Evolutionary conservation across 2,113 vertebrate species (phyloP).

Genomic region (Rhizomys pruinosus): DNA sequence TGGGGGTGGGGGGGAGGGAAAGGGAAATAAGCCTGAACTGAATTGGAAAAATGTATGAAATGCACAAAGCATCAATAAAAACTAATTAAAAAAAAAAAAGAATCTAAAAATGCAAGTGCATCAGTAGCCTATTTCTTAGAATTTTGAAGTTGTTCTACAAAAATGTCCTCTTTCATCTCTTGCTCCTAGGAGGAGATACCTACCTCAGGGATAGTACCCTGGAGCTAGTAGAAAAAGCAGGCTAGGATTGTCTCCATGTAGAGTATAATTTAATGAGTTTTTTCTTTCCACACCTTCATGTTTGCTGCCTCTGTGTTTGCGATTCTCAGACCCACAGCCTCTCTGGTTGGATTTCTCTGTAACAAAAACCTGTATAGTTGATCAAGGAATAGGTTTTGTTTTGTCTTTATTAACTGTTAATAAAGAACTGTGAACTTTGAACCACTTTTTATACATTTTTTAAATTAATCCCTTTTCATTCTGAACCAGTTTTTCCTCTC

Average conservation of each 20-base stretch:
- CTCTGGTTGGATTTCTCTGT: background rate
- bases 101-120: background rate
- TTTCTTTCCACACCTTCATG: background rate
- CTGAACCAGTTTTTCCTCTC: background rate
- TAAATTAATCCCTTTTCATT: background rate
- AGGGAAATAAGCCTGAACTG: no score
- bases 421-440: background rate
- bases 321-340: background rate
- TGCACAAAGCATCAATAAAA: no score
- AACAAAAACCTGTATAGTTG: background rate
- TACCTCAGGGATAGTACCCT: background rate
- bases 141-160: background rate
- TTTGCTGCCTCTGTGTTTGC: background rate
- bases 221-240: background rate
- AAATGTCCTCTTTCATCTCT: background rate
- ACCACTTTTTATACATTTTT: background rate
- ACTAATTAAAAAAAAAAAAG: no score
- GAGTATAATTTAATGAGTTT: background rate
- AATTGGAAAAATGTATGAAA: no score
- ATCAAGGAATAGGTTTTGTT: background rate
- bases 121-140: background rate
- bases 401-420: background rate
- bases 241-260: background rate
- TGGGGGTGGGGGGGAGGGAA: no score
- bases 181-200: background rate